Conservation (phyloP, 2,797 vertebrate species). For the Lutjanus argentimaculatus region DNA sequence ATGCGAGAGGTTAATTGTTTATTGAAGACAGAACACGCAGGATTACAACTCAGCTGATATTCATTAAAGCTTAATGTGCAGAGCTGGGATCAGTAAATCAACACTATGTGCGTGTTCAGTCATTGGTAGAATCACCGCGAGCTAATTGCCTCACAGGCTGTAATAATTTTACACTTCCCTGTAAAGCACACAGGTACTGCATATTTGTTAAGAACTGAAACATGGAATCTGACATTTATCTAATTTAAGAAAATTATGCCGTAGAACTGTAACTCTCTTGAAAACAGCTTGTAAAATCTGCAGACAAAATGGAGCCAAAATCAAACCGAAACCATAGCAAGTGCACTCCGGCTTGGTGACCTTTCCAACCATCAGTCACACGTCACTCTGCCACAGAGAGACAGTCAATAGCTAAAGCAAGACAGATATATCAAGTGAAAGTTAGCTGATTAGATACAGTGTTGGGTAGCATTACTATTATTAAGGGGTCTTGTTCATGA, state of each 20-base stretch:
- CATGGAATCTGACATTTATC: background rate
- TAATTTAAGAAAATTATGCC: background rate
- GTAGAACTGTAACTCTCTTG: background rate
- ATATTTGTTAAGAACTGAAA: background rate
- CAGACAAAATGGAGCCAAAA: background rate
- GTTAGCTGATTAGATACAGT: background rate
- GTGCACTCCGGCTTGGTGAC: too few relatives aligned
- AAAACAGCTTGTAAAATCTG: background rate
- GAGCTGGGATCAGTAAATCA: background rate
- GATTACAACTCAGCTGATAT: background rate
- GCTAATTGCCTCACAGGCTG: background rate
- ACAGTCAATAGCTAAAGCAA: too few relatives aligned
- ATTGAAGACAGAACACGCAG: background rate
- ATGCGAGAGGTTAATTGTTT: background rate
- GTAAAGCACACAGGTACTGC: background rate
- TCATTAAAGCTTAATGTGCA: background rate
- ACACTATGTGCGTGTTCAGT: background rate
- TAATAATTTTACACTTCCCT: background rate
- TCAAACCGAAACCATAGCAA: too few relatives aligned
- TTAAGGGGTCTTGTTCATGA: too few relatives aligned
- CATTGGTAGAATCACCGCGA: background rate
- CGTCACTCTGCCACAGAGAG: too few relatives aligned
- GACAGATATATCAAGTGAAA: background rate
- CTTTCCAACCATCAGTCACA: too few relatives aligned
- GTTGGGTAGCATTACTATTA: too few relatives aligned